Evolutionary conservation across 2,797 vertebrate genomes (phyloP), one percentile per base, ranked within the genome.

Genomic region (Crocodylus rhombifer): DNA sequence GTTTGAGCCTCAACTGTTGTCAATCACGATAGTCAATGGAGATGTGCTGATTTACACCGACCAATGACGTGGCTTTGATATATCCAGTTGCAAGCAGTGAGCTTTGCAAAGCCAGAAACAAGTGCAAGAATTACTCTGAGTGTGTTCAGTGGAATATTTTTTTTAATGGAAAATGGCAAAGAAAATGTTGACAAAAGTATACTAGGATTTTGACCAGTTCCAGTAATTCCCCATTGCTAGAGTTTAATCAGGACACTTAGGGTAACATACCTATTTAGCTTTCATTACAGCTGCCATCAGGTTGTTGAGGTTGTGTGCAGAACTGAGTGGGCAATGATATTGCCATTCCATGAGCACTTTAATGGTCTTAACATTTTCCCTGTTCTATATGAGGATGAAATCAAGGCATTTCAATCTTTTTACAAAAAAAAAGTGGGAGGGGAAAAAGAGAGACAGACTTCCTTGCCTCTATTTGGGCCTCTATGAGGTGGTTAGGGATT

Each of bases 21-120:
- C 4, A 23, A 1, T n/a, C 4, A 1, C 25, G 26, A 26, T 7
- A 4, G 7, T 42, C n/a, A 21, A 21, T 36, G 36, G 11, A 11
- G 65, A n/a, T n/a, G 23, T 1, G 5, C n/a, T 16, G 64, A 17
- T 30, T 33, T 67, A 67, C 33, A 67, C n/a, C n/a, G n/a, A n/a
- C 63, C 10, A 17, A 61, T 6, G 60, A 23, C 21, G 14, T 23
- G 20, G 21, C 20, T 21, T 5, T 8, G 64, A 67, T 67, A 33
- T 69, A 69, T 33, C 65, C 30, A 21, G 30, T 18, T 36, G 65
- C 65, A 33, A 36, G 30, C 60, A 18, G 8, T 9, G 60, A 61
- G 21, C 20, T 21, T 61, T 23, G 21, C 60, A 61, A 61, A 61
- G 60, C 21, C 5, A 11, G 21, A 21, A 9, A 61, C 18, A 61